Evolutionary conservation across 2,113 vertebrate genomes (phyloP).

Genomic region (Geococcyx californianus): DNA sequence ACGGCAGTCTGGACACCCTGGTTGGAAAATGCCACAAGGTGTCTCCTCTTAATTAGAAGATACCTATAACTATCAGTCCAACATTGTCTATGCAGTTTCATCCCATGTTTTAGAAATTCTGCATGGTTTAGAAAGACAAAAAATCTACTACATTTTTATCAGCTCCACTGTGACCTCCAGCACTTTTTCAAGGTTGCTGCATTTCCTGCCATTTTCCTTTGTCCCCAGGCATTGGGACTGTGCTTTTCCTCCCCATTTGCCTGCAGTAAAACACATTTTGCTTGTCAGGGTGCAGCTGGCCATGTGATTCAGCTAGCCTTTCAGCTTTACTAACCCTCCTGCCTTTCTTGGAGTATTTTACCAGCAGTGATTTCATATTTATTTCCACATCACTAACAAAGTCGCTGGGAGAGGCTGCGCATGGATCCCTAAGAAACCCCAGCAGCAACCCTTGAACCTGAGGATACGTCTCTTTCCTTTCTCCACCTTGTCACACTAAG

Average conservation of each 20-base stretch:
- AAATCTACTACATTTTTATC: not conserved
- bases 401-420: rapidly evolving
- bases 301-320: not conserved
- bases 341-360: not conserved
- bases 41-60: not conserved
- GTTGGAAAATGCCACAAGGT: not conserved
- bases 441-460: not conserved
- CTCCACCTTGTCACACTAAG: rapidly evolving
- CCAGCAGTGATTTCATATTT: not conserved
- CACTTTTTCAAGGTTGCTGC: not conserved
- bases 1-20: rapidly evolving
- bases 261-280: not conserved
- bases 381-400: not conserved
- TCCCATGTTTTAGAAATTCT: not conserved
- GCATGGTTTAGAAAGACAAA: not conserved
- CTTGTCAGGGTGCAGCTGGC: not conserved
- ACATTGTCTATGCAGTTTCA: not conserved
- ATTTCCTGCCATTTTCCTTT: not conserved
- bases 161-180: not conserved
- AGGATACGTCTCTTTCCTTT: not conserved
- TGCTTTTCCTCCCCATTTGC: not conserved
- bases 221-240: not conserved
- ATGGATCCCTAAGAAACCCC: not conserved
- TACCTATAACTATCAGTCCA: not conserved
- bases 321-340: slow-evolving; percentile 19